phyloP scores from a whole-genome alignment of 2,797 vertebrate species.

The Notolepis coatsorum region DNA sequence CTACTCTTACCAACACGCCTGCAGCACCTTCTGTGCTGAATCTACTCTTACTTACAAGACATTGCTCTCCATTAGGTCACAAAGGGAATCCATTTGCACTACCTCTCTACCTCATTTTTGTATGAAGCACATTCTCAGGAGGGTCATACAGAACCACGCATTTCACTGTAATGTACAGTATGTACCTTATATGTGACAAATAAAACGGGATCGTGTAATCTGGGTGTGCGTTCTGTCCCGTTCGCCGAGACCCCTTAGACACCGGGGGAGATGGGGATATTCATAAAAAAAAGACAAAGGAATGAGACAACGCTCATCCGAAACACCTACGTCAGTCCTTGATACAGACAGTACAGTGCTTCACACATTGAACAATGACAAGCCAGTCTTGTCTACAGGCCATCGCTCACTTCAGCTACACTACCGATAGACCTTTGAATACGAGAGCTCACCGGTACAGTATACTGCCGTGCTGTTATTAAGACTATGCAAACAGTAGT shows the following conservation, averaged over 20 bases:
- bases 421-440: background rate
- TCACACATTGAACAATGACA: constrained; percentile 5
- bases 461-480: background rate
- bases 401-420: background rate
- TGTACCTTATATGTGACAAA: too few relatives aligned
- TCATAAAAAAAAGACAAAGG: background rate
- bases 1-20: too few relatives aligned
- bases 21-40: too few relatives aligned
- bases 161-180: too few relatives aligned
- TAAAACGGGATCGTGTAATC: background rate
- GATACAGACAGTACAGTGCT: too few relatives aligned
- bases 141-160: too few relatives aligned
- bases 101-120: too few relatives aligned
- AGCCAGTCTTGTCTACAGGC: background rate
- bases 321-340: too few relatives aligned
- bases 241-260: background rate
- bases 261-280: background rate
- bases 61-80: too few relatives aligned
- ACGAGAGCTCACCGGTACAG: background rate
- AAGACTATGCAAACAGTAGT: constrained; percentile 21
- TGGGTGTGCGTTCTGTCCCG: background rate
- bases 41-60: too few relatives aligned
- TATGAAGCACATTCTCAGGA: too few relatives aligned
- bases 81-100: too few relatives aligned
- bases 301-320: background rate